Evolutionary conservation across 1,140 invertebrate genomes (phyloP), one percentile per base, ranked within the genome.

Genomic region (Kradibia gibbosae): DNA sequence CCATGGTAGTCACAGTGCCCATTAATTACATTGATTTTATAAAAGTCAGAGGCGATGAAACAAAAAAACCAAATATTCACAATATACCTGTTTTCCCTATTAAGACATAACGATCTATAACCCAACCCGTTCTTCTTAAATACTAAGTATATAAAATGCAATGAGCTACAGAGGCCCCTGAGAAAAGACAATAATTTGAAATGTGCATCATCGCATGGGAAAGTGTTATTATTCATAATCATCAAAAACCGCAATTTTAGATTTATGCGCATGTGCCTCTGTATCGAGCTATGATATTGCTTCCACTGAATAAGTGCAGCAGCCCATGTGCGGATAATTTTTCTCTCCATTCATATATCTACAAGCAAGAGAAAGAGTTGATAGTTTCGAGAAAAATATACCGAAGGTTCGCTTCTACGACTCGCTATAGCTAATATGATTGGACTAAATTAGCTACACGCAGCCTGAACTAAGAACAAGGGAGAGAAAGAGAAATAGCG

Each of bases 391-490:
- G 62, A 67, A 34, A 39, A 78, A 72, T 78, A 82, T 78, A 82
- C 81, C n/a, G 45, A 55, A 73, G 70, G 70, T 34, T 77, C 50
- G 31, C 50, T 42, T n/a, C 42, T 57, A 53, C 76, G 60, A n/a
- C 55, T 62, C 28, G 73, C n/a, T 74, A 31, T 74, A 53, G 80
- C 74, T 82, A 82, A 84, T 84, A 82, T 79, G 80, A 76, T 78
- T 72, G 83, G 80, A 84, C 79, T 82, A 84, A 82, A 84, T 81
- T 81, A 80, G 81, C 73, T 82, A 65, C 79, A 81, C 80, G 78
- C 74, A 75, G 48, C 45, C 55, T 4, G 22, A n/a, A 13, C 34
- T 50, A 28, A 48, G 53, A 25, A 31, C 5, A 31, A 62, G 57
- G n/a, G 10, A 8, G 62, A 39, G 62, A 36, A 36, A 36, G 62